Evolutionary conservation across 2,888 invertebrate species (phyloP).

Genomic region (Biston betularia): DNA sequence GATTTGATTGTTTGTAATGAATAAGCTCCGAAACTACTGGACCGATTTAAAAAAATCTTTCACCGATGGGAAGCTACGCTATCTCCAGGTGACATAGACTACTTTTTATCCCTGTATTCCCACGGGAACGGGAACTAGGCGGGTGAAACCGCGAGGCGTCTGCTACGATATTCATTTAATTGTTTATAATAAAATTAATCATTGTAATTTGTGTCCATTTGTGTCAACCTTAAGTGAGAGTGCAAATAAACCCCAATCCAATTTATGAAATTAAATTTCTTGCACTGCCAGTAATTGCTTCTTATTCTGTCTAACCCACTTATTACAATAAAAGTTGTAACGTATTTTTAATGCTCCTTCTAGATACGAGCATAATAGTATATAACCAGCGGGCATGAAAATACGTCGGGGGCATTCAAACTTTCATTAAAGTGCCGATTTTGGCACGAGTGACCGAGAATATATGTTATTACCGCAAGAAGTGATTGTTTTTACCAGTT

Average conservation of each 20-base stretch:
- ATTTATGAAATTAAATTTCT: slow-evolving; percentile 13
- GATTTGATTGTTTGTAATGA: too few relatives aligned
- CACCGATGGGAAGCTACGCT: too few relatives aligned
- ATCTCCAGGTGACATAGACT: too few relatives aligned
- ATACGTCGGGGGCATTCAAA: slow-evolving; percentile 4
- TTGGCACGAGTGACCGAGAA: slow-evolving; percentile 30
- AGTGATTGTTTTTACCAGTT: slow-evolving; percentile 46
- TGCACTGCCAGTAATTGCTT: slow-evolving; percentile 6
- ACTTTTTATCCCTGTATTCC: too few relatives aligned
- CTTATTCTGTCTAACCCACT: slow-evolving; percentile 18
- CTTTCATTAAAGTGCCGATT: slow-evolving; percentile 17
- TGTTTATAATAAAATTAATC: too few relatives aligned
- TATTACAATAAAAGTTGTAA: slow-evolving; percentile 25
- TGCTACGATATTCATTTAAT: too few relatives aligned
- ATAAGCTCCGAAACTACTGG: too few relatives aligned
- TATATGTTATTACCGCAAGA: slow-evolving; percentile 30
- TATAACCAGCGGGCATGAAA: slow-evolving; percentile 8
- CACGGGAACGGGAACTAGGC: too few relatives aligned
- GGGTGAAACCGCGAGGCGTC: too few relatives aligned
- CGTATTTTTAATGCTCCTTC: slow-evolving; percentile 17
- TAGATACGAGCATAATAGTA: slow-evolving; percentile 7
- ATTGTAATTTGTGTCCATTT: background rate
- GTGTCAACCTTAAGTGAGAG: background rate
- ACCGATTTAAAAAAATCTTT: too few relatives aligned
- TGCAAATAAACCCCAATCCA: slow-evolving; percentile 10